Evolutionary conservation across 2,888 invertebrate species (phyloP).

Genomic region (Sympetrum striolatum): DNA sequence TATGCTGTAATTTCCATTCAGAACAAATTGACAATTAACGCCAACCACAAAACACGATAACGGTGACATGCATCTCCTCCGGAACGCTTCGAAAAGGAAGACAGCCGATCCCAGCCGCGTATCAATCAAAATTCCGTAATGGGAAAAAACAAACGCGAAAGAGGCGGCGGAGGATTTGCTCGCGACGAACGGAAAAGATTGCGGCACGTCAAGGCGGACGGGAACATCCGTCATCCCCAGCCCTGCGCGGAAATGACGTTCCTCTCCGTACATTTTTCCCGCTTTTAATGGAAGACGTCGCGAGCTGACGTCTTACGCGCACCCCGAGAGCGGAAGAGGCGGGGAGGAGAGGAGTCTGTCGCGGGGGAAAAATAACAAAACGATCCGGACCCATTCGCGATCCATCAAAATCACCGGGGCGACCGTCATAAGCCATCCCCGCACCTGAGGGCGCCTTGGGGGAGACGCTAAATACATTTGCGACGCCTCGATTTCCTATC

Average conservation of each 20-base stretch:
- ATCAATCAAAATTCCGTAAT: neutral
- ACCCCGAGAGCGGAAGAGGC: neutral
- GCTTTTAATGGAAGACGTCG: conserved; percentile 12
- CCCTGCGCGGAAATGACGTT: neutral
- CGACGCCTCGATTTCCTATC: too few relatives aligned
- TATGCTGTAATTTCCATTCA: too few relatives aligned
- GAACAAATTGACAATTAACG: too few relatives aligned
- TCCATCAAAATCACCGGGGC: conserved; percentile 17
- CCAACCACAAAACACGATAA: too few relatives aligned
- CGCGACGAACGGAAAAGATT: conserved; percentile 23
- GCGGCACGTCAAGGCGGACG: conserved; percentile 12
- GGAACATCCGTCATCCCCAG: conserved; percentile 3
- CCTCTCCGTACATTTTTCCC: neutral
- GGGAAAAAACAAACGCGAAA: neutral
- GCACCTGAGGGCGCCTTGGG: neutral
- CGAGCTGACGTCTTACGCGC: neutral
- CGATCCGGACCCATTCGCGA: conserved; percentile 6
- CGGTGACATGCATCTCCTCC: too few relatives aligned
- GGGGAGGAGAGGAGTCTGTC: neutral
- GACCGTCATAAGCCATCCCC: conserved; percentile 25
- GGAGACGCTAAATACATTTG: neutral
- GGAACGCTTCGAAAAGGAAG: too few relatives aligned
- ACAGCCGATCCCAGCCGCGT: neutral
- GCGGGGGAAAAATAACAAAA: neutral
- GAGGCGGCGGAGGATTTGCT: neutral